Evolutionary conservation across 2,113 vertebrate genomes (phyloP).

Genomic region (Castor canadensis): DNA sequence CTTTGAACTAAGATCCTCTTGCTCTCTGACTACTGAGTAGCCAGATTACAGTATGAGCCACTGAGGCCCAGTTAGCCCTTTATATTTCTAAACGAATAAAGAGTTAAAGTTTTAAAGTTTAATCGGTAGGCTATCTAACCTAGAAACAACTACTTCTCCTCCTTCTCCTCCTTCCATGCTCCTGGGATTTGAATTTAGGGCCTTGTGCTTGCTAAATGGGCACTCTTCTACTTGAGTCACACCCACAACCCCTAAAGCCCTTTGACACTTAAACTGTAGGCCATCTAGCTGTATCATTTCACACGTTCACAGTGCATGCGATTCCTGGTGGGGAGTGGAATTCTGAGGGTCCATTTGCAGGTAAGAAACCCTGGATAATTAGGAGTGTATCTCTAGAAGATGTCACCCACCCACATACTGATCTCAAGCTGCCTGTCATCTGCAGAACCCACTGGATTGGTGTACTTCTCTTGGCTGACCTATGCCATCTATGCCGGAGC

Average conservation of each 20-base stretch:
- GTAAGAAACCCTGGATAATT: neutral
- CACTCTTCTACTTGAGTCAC: too few relatives aligned
- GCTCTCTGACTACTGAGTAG: neutral
- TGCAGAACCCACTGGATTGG: neutral
- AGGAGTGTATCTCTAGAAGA: neutral
- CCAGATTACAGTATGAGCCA: neutral
- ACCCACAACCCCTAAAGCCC: too few relatives aligned
- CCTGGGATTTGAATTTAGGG: too few relatives aligned
- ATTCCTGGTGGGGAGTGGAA: neutral
- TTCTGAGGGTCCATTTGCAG: neutral
- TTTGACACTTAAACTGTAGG: neutral
- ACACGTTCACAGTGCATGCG: neutral
- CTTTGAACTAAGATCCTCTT: too few relatives aligned
- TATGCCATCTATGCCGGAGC: neutral
- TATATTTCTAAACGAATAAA: slow-evolving; percentile 45
- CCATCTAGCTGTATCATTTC: neutral
- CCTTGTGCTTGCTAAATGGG: too few relatives aligned
- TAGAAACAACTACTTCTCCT: too few relatives aligned
- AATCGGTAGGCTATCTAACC: neutral
- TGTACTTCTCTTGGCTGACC: neutral
- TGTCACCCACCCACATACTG: neutral
- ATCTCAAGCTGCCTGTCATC: neutral
- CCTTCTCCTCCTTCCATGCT: too few relatives aligned
- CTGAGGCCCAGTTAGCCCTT: too few relatives aligned
- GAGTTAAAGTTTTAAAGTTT: slow-evolving; percentile 1